These are phyloP conservation scores for Cetoscarus ocellatus DNA, from an alignment of 2,797 vertebrate genomes.

Conservation along the genomic window DNA sequence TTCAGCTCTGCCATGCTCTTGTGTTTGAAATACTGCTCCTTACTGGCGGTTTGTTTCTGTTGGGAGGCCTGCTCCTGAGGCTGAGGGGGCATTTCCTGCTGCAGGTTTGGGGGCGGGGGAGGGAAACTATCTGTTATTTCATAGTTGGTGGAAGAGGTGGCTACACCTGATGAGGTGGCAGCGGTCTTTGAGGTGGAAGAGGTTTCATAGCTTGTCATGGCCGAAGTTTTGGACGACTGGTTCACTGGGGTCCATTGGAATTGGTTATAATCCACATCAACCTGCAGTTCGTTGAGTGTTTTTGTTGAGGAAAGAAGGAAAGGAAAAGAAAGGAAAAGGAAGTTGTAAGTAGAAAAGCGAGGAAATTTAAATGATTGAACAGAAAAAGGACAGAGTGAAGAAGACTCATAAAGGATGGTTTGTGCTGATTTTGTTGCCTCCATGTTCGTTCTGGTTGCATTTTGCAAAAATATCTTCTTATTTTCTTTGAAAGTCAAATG, in stretches of 20 bases:
- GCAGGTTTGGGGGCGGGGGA: constrained; percentile 78
- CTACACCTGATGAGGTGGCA: constrained; percentile 57
- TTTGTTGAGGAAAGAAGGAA: constrained; percentile 63
- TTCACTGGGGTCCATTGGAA: constrained; percentile 84
- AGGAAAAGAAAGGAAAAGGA: constrained; percentile 24
- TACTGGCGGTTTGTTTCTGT: constrained; percentile 71
- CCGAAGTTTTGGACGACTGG: constrained; percentile 78
- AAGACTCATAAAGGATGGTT: background rate
- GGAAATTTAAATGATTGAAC: background rate
- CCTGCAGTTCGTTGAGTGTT: constrained; percentile 75
- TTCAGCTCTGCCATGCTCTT: constrained; percentile 90
- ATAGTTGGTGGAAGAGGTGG: constrained; percentile 55
- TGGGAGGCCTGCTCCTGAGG: constrained; percentile 57
- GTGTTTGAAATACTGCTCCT: constrained; percentile 88
- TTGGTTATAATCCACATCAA: constrained; percentile 87
- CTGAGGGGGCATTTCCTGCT: constrained; percentile 80
- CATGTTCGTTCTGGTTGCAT: too few relatives aligned
- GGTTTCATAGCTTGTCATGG: constrained; percentile 73
- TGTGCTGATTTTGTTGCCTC: too few relatives aligned
- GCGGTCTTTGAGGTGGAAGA: constrained; percentile 65
- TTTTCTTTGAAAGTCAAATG: too few relatives aligned
- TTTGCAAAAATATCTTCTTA: too few relatives aligned
- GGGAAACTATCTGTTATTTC: constrained; percentile 82
- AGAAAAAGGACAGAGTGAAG: constrained; percentile 9
- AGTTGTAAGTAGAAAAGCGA: constrained; percentile 25